Evolutionary conservation across 2,797 vertebrate genomes (phyloP).

Genomic region (Eidolon dupreanum): DNA sequence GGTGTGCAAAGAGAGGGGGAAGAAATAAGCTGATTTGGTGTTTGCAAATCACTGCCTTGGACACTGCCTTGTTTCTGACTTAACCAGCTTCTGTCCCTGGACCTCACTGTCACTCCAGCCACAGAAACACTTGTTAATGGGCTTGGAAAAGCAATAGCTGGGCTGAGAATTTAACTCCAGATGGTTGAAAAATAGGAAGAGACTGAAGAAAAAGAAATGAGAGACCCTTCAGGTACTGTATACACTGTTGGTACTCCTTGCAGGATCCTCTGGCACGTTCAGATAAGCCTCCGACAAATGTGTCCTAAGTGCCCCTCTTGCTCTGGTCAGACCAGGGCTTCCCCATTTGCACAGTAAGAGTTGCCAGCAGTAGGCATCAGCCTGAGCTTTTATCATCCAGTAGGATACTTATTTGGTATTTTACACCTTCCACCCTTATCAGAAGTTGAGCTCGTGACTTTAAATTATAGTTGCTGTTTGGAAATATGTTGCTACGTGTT

Average conservation of each 20-base stretch:
- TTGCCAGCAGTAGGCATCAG: not conserved
- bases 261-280: not conserved
- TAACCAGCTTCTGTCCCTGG: slow-evolving; percentile 17
- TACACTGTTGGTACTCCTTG: not conserved
- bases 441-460: slow-evolving; percentile 16
- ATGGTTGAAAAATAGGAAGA: not conserved
- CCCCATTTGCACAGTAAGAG: not conserved
- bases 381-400: not conserved
- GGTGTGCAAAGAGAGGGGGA: not conserved
- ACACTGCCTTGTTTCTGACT: slow-evolving; percentile 10
- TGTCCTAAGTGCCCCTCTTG: not conserved
- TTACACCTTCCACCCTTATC: not conserved
- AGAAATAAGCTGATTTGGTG: slow-evolving; percentile 25
- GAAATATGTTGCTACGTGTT: slow-evolving; percentile 8
- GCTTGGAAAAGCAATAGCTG: not conserved
- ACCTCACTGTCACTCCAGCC: not conserved
- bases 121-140: not conserved
- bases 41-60: not conserved
- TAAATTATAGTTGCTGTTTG: slow-evolving; percentile 22
- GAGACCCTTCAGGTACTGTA: not conserved
- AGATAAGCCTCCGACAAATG: not conserved
- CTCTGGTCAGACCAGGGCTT: not conserved
- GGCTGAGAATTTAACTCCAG: not conserved
- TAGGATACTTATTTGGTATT: not conserved
- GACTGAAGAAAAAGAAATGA: not conserved